These are phyloP conservation scores for Microctenopoma steveboyesi DNA, from an alignment of 2,797 vertebrate species.

Conservation along the genomic window DNA sequence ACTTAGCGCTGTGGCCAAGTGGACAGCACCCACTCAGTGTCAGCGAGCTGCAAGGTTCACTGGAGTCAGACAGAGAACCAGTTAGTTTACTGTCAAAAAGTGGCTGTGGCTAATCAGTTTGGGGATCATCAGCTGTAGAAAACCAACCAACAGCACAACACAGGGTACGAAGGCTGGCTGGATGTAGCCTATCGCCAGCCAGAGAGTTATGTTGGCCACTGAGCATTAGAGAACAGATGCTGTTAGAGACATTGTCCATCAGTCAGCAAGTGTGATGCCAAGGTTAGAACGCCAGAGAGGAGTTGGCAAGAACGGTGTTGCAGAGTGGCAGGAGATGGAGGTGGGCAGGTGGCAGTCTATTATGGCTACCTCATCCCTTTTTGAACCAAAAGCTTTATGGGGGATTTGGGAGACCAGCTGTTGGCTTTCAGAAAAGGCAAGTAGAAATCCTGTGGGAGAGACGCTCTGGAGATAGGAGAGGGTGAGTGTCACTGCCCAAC, in stretches of 20 bases:
- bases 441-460: constrained; percentile 25
- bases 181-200: constrained; percentile 39
- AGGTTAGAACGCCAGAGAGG: constrained; percentile 45
- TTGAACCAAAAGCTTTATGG: constrained; percentile 61
- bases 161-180: constrained; percentile 38
- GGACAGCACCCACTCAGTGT: constrained; percentile 39
- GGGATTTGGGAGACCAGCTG: constrained; percentile 65
- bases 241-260: constrained; percentile 75
- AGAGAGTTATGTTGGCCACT: constrained; percentile 63
- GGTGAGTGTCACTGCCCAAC: constrained; percentile 19
- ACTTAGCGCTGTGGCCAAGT: constrained; percentile 41
- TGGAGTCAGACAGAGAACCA: constrained; percentile 28
- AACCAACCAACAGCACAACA: constrained; percentile 37
- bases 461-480: constrained; percentile 28
- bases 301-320: constrained; percentile 50
- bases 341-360: constrained; percentile 70
- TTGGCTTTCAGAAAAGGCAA: constrained; percentile 57
- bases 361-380: constrained; percentile 66
- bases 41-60: constrained; percentile 27
- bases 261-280: constrained; percentile 73
- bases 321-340: constrained; percentile 45
- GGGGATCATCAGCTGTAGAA: constrained; percentile 39
- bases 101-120: constrained; percentile 49
- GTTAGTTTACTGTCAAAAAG: constrained; percentile 33
- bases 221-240: constrained; percentile 76